Percentiles rank a stretch among this genome's conserved stretches.
Evolutionary conservation across 2,888 invertebrate genomes (phyloP).

Genomic region (Volucella inflata): DNA sequence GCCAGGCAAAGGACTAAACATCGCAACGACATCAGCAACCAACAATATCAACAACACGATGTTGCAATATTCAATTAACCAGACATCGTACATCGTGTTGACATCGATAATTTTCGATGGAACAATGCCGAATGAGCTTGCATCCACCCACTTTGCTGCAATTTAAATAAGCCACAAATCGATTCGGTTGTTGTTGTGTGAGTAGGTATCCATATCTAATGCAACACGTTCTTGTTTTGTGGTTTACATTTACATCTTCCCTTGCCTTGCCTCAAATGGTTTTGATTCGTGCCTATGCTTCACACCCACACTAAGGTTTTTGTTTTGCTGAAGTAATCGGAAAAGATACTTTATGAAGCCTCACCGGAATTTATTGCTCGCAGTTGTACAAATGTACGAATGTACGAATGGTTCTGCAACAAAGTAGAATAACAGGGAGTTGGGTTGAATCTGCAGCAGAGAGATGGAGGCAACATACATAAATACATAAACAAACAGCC

Average conservation of each 20-base stretch:
- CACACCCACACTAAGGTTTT: constrained; percentile 40
- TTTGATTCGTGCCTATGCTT: constrained; percentile 49
- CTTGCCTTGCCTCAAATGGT: constrained; percentile 8
- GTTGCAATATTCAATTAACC: constrained; percentile 74
- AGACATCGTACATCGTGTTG: constrained; percentile 72
- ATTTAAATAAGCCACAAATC: constrained; percentile 67
- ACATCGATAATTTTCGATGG: constrained; percentile 63
- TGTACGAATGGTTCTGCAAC: background rate
- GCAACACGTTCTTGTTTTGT: constrained; percentile 20
- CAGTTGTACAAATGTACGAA: background rate
- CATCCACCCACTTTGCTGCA: constrained; percentile 67
- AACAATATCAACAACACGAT: constrained; percentile 24
- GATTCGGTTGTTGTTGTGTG: constrained; percentile 40
- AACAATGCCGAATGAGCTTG: constrained; percentile 55
- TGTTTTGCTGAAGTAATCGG: constrained; percentile 47
- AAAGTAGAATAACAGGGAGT: constrained; percentile 30
- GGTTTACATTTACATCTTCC: constrained; percentile 32
- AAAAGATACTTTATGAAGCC: constrained; percentile 47
- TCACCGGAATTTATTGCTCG: constrained; percentile 21
- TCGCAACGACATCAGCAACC: background rate
- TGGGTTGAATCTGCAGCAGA: constrained; percentile 19
- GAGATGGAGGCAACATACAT: constrained; percentile 22
- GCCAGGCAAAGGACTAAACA: constrained; percentile 33
- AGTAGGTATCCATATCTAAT: constrained; percentile 19
- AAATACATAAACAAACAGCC: background rate